These are phyloP conservation scores for Perdita meconis DNA, from an alignment of 2,888 invertebrate genomes.

Conservation along the genomic window DNA sequence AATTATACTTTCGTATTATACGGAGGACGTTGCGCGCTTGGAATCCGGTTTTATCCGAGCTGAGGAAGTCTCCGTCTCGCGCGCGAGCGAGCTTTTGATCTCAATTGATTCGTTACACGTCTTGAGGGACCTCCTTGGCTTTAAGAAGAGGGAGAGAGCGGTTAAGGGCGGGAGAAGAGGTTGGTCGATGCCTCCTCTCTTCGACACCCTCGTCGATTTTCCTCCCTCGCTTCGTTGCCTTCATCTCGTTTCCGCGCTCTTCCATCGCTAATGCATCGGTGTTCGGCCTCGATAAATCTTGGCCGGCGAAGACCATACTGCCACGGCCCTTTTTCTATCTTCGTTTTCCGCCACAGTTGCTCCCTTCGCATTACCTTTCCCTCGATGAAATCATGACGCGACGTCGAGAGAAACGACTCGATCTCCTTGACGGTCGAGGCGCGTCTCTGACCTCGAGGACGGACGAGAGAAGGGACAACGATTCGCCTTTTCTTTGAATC, in stretches of 20 bases:
- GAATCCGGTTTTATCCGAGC: constrained; percentile 34
- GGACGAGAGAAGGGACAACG: not conserved
- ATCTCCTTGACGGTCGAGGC: not conserved
- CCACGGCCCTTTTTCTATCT: constrained; percentile 29
- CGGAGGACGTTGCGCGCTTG: not conserved
- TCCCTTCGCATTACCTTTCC: constrained; percentile 63
- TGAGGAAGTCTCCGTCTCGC: not conserved
- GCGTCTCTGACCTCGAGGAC: too few relatives aligned
- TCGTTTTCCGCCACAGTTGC: constrained; percentile 43
- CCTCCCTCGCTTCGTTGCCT: constrained; percentile 77
- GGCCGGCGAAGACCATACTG: constrained; percentile 63
- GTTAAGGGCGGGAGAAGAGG: constrained; percentile 47
- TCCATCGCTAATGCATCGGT: constrained; percentile 78
- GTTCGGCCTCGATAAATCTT: constrained; percentile 78
- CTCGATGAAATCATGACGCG: constrained; percentile 75
- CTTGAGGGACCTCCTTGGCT: constrained; percentile 47
- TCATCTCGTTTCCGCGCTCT: constrained; percentile 74
- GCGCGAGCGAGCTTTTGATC: constrained; percentile 60
- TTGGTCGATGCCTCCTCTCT: constrained; percentile 51
- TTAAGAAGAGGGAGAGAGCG: constrained; percentile 54
- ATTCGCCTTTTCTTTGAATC: not conserved
- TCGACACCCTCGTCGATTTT: constrained; percentile 70
- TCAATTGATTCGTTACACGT: constrained; percentile 80
- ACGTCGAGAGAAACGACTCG: constrained; percentile 36
- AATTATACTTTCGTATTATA: constrained; percentile 9